Evolutionary conservation across 2,797 vertebrate genomes (phyloP).

Genomic region (Pitangus sulphuratus): DNA sequence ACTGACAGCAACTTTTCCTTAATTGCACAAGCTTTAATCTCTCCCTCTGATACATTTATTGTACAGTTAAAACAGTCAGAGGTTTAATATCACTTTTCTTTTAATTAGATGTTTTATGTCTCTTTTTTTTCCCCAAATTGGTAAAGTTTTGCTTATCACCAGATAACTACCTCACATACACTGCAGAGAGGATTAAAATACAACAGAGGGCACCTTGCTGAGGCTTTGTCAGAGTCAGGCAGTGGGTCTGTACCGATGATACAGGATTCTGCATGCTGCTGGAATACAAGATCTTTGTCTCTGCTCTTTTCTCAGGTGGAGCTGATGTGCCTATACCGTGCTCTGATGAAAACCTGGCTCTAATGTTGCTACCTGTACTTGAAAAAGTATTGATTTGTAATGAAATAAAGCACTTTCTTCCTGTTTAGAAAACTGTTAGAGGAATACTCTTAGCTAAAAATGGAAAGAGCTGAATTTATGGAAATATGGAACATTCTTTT

Average conservation of each 20-base stretch:
- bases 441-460: not conserved
- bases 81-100: not conserved
- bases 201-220: not conserved
- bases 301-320: not conserved
- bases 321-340: not conserved
- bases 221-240: not conserved
- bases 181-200: not conserved
- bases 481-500: not conserved
- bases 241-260: rapidly evolving
- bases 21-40: not conserved
- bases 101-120: not conserved
- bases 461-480: not conserved
- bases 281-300: not conserved
- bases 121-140: not conserved
- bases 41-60: not conserved
- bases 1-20: not conserved
- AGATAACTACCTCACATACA: not conserved
- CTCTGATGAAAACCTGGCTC: not conserved
- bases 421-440: not conserved
- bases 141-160: not conserved
- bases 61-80: not conserved
- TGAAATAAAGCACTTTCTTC: not conserved
- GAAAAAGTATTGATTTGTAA: not conserved
- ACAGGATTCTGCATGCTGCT: not conserved
- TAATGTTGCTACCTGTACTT: not conserved